Base-by-base conservation (phyloP, 2,113 vertebrate genomes). In the Xenopus laevis region DNA sequence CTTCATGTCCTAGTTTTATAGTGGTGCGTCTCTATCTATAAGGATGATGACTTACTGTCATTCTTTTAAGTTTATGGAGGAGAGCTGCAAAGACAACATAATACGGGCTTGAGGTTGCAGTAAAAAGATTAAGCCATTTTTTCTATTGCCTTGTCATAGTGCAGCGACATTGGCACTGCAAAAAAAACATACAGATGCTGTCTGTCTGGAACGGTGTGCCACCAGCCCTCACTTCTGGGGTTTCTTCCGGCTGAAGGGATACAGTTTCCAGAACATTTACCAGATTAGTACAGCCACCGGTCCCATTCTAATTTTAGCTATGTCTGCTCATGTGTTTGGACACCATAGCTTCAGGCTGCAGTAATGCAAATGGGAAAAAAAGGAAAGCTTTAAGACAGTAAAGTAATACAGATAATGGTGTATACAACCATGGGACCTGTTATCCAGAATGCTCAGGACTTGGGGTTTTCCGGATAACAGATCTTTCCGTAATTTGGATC, bases 231-330 rank as follows among this genome's bases (percentile, higher is more conserved):
- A 83, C 79, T 78, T 50, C 78, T 79, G 82, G 70, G 23, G 79
- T 71, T 79, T 87, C 80, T 86, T 90, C 83, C 86, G 76, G 74
- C 57, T 77, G 83, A 85, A 68, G 71, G 78, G 88, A 72, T 85
- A 82, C 80, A 79, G 79, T 85, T 90, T 91, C 87, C 84, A 87
- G 79, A 82, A 82, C 78, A 79, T 87, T 91, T 83, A 89, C 80
- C 86, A 82, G 79, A 88, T 86, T 86, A 85, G 71, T 13, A 52
- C 78, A 80, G 81, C 82, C 85, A 88, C 88, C 86, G 86, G 52
- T 68, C 69, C 69, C 72, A 67, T 46, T 69, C 40, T 68, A 73
- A 79, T 64, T 64, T 69, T 70, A 44, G 23, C 33, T 65, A 71
- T 18, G 5, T 70, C 78, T 80, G 79, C 73, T 68, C 58, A 50